Base-by-base conservation (phyloP, 2,113 vertebrate genomes). In the Thunnus thynnus region DNA sequence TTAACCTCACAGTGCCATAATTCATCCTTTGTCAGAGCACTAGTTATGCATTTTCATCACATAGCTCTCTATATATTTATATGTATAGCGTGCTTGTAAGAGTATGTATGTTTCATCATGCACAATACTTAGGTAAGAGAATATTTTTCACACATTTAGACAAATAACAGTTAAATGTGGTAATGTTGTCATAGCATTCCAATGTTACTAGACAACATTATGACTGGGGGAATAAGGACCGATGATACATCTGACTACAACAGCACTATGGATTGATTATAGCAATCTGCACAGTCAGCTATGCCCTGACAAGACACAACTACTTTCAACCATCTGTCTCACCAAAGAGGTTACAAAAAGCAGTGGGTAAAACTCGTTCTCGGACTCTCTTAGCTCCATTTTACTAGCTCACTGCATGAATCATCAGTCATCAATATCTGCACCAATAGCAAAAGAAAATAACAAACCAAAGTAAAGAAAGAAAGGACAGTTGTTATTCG, bases 391-490 rank as follows among this genome's bases (percentile, higher is more conserved):
- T 18, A 52, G 47, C 55, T 78, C 25, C n/a, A 27, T 47, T 70
- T 66, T 47, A 48, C 44, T 13, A 50, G 41, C 12, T 16, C 61
- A 71, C 36, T 18, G 25, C 54, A 60, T 61, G 52, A 54, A 56
- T 76, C 48, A 41, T 41, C 36, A 8, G 8, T 41, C 36, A 41
- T 41, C 36, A 41, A 9, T 20, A 20, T 47, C 41, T 76, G 17
- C 41, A 82, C 65, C 6, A 71, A 20, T 16, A n/a, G 52, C 67
- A 76, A 68, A 48, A 69, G 22, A 25, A 61, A 51, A 76, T 30
- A 57, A 13, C 47, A 79, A 78, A 56, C 9, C 8, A 12, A 76
- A 58, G 20, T 8, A 58, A 41, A 47, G 6, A 36, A 5, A 56
- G 5, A 63, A 50, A 54, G 32, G 20, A 51, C 7, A 16, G 12